Base-by-base conservation (phyloP, 2,888 invertebrate species). In the Galerucella pusilla region DNA sequence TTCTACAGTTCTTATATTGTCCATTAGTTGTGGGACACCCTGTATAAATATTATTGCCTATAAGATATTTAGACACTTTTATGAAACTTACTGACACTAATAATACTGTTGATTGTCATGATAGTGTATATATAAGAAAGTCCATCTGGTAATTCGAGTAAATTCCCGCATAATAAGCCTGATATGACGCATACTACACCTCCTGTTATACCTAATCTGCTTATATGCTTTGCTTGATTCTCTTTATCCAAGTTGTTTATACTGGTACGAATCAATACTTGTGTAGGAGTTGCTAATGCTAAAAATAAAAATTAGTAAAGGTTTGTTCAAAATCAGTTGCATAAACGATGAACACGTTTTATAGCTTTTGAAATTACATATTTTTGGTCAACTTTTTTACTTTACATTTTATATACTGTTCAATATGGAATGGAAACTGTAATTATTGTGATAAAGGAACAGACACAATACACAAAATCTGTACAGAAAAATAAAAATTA, bases 211-310 rank as follows among this genome's bases (percentile, higher is more conserved):
- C 71, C 66, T 7, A 66, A n/a, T 66, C 65, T 71, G 5, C 57
- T 35, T 14, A 71, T 11, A 59, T 57, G 42, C 28, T 59, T 28
- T 1, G 66, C 35, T 46, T 65, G 71, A n/a, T 65, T 45, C 16
- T 65, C 16, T 28, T 35, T 25, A 7, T 46, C 66, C 12, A 49
- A 10, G 20, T 71, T 57, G 7, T 60, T 42, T 25, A 74, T 28
- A 46, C 66, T 74, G 25, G 66, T 54, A 11, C 66, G 66, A 52
- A 67, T 12, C 11, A 74, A 25, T 57, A 61, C 20, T 63, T 70
- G 71, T 28, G 20, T n/a, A 11, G 74, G 74, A 46, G 71, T 70
- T n/a, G 59, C 42, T 57, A 69, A 66, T 20, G 69, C 68, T 69
- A 7, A 59, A 69, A 69, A 57, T 45, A 69, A 69, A 45, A 42